Evolutionary conservation across 1,140 invertebrate species (phyloP), one percentile per base, ranked within the genome.

Genomic region (Delia radicum): DNA sequence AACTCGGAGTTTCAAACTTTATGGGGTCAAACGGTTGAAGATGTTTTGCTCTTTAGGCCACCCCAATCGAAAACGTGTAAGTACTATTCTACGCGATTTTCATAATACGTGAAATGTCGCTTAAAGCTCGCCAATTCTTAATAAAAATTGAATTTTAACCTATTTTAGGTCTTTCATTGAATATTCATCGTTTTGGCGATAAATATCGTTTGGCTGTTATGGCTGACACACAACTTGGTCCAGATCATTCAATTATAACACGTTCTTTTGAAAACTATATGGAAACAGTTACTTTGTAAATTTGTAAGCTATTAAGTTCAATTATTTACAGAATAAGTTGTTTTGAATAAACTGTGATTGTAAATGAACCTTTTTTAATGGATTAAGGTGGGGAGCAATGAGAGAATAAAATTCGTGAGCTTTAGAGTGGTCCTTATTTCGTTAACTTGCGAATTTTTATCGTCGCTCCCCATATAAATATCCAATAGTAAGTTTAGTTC

Each of bases 31-130:
- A 88, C 89, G 33, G 88, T 94, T 0, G 88, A 90, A 21, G 89
- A 89, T 75, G 89, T 92, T 0, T 83, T 94, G n/a, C 93, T 92
- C 77, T 94, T 93, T 90, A 88, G 92, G 78, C 93, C 94, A 28
- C 92, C 93, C 3, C 93, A 94, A 84, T 92, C 93, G 27, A 94
- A 94, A 83, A 93, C 93, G 48, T 91, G 93, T 93, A 87, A 90
- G 90, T 87, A 65, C 5, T 6, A 37, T 33, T 33, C 10, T 10
- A 33, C 21, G 48, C 3, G 48, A 61, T 61, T 24, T 10, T 10
- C 31, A 10, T 4, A 10, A 33, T 10, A 10, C 31, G 31, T 33
- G 31, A 33, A 33, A 33, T 5, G 31, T 33, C 10, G 31, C 4
- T 33, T 33, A 33, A 33, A 33, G 31, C 31, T 33, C 10, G 7